Evolutionary conservation across 2,797 vertebrate genomes (phyloP).

Genomic region (Melanotaenia boesemani): DNA sequence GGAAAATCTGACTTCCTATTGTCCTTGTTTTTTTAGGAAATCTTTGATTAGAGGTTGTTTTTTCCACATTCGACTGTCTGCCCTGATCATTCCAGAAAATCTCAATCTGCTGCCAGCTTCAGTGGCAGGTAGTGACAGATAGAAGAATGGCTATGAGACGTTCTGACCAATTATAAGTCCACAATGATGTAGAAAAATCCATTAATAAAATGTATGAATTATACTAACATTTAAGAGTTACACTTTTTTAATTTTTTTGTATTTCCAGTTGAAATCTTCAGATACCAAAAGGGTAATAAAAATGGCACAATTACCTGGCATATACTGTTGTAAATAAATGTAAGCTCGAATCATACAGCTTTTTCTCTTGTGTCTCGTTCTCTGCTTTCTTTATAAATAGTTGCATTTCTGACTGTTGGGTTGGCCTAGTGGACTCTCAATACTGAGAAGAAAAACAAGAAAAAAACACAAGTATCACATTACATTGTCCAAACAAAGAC

Average conservation of each 20-base stretch:
- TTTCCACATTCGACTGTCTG: conserved; percentile 8
- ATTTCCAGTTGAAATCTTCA: not conserved
- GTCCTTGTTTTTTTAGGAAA: conserved; percentile 37
- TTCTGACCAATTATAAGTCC: not conserved
- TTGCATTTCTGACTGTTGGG: not conserved
- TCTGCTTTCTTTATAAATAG: conserved; percentile 3
- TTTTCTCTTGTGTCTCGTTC: not conserved
- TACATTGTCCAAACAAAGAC: not conserved
- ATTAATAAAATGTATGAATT: not conserved
- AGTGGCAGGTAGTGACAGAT: conserved; percentile 15
- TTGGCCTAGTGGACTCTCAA: not conserved
- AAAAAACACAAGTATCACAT: not conserved
- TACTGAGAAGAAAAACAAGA: conserved; percentile 5
- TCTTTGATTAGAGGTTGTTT: conserved; percentile 38
- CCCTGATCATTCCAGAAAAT: conserved; percentile 10
- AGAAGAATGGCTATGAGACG: not conserved
- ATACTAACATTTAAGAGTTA: too few species aligned
- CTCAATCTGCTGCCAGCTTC: not conserved
- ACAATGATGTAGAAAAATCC: not conserved
- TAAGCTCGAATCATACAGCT: not conserved
- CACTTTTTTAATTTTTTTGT: not conserved
- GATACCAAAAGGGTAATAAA: not conserved
- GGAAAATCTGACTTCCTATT: conserved; percentile 28
- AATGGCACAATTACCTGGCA: not conserved
- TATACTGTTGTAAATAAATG: not conserved